Evolutionary conservation across 1,140 invertebrate genomes (phyloP), one percentile per base, ranked within the genome.

Genomic region (Drosophila bocki): DNA sequence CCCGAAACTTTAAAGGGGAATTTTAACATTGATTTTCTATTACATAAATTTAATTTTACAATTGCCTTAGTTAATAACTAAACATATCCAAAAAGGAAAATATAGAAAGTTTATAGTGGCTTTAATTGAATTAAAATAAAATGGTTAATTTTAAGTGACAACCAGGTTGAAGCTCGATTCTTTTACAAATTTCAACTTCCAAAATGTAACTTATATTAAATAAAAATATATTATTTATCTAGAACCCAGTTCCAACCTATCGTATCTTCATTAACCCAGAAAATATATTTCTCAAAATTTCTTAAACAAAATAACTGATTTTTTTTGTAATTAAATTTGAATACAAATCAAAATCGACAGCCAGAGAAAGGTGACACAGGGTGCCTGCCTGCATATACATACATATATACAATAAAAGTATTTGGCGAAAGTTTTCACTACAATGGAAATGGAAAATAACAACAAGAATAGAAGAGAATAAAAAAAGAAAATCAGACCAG

Each of bases 401-500:
- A 12, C 2, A 22, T 37, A 54, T 15, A 37, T 37, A 54, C 9
- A 37, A 37, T 37, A 54, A 15, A 37, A 37, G 33, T 54, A 63
- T 48, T 75, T 54, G 58, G 69, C 71, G 39, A 56, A 75, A 56
- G 57, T 54, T 62, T 67, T 19, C 19, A 44, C 29, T 39, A n/a
- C 51, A 42, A 56, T 48, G 11, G 7, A 60, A 71, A 62, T 57
- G 29, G 45, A 74, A 65, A 58, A 51, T 51, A 69, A 48, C 42
- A 63, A 48, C 67, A 54, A 57, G 11, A 71, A 78, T 44, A 44
- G 19, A 35, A 9, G 45, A 37, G 41, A 56, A 48, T 32, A 79
- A 63, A 71, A 60, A 51, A 70, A 77, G 50, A 61, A 60, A 79
- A 71, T 67, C 56, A 39, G 70, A 85, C 81, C 82, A 85, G 86